Conservation (phyloP, 2,797 vertebrate genomes). For the Falco biarmicus region DNA sequence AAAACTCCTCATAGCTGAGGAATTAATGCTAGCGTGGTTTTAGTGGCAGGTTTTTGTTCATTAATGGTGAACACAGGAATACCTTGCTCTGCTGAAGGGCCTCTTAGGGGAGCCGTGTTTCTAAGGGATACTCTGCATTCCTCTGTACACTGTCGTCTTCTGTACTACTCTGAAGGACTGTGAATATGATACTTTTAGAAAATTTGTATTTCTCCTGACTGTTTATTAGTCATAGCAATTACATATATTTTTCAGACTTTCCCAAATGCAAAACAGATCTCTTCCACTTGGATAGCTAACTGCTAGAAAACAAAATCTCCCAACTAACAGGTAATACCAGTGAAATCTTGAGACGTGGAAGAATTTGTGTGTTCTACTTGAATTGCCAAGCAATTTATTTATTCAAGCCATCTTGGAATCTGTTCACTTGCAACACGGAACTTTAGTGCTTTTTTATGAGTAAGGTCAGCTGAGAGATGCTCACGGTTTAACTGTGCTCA, state of each 20-base stretch:
- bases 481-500: not conserved
- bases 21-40: not conserved
- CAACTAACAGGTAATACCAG: not conserved
- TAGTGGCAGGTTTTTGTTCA: not conserved
- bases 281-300: not conserved
- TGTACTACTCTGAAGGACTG: not conserved
- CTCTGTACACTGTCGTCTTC: not conserved
- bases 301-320: not conserved
- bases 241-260: not conserved
- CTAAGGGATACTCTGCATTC: not conserved
- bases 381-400: not conserved
- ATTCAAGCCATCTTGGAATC: not conserved
- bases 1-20: not conserved
- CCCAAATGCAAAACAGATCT: not conserved
- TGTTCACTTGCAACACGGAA: not conserved
- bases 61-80: not conserved
- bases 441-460: not conserved
- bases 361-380: not conserved
- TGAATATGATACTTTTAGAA: not conserved
- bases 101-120: not conserved
- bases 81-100: not conserved
- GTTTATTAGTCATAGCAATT: constrained; percentile 1
- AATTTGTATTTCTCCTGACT: not conserved
- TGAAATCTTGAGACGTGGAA: not conserved
- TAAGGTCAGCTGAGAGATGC: not conserved